Base-by-base conservation (phyloP, 2,113 vertebrate species). In the Chaetodon auriga region DNA sequence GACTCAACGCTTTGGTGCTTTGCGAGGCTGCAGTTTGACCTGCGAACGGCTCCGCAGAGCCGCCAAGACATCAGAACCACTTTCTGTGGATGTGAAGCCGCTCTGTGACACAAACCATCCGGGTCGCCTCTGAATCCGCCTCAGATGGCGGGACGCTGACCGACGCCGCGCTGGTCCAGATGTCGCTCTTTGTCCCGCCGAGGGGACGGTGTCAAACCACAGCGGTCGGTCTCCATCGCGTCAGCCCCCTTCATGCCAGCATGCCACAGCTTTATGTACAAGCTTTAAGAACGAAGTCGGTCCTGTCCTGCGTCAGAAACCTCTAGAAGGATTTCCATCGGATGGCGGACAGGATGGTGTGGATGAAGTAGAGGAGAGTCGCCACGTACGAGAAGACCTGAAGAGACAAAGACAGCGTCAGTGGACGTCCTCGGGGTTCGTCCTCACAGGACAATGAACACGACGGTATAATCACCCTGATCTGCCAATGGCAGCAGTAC, bases 301-400 rank as follows among this genome's bases (percentile, higher is more conserved):
- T 55, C 71, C 18, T 54, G 68, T 58, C 16, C 6, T 13, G 19
- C 30, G 15, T 41, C 12, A 43, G 23, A 57, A 36, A 2, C 25
- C 55, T 78, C 71, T 87, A 96, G 89, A 94, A 95, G 12, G 89
- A 88, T 18, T 94, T 96, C 95, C 95, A 96, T 13, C 95, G 74
- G 30, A 93, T 70, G 54, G 94, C 95, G 0, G 95, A 96, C 64
- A 89, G 93, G 65, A 95, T 79, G 16, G 93, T 46, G 85, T 97
- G 97, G 81, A 96, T 69, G 62, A 96, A 94, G 0, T 97, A 97
- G 15, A 95, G 62, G 19, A 97, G 78, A 9, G 96, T 97, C 2
- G 92, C 89, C 6, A 94, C 0, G 13, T 93, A 97, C 0, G 96
- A 96, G 72, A 97, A 97, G 0, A 97, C 96, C 97, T 97, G 85